Conservation (phyloP, 1,140 invertebrate genomes). For the Zaprionus ornatus region DNA sequence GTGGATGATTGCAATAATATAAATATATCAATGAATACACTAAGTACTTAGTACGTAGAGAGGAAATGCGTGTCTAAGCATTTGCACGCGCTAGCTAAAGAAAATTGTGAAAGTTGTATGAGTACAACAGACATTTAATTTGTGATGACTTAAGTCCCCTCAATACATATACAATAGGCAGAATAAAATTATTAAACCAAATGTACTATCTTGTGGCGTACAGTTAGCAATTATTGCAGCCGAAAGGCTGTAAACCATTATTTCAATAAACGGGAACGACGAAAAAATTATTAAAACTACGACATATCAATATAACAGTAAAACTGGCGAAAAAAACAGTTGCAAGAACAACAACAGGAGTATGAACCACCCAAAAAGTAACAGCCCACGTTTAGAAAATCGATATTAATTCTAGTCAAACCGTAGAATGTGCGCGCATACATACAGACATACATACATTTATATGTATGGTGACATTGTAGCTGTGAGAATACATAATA, state of each 20-base stretch:
- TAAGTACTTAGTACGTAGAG: conserved; percentile 11
- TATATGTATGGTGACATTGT: conserved; percentile 1
- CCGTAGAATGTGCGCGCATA: conserved; percentile 7
- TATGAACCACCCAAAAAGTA: conserved; percentile 28
- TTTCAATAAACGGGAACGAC: conserved; percentile 15
- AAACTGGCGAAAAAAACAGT: conserved; percentile 12
- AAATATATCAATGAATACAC: conserved; percentile 14
- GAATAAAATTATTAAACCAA: conserved; percentile 55
- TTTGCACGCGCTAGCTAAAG: background rate
- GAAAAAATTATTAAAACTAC: conserved; percentile 6
- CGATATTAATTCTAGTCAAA: conserved; percentile 59
- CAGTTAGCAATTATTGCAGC: conserved; percentile 64
- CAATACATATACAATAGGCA: conserved; percentile 50
- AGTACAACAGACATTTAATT: conserved; percentile 11
- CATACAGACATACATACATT: background rate
- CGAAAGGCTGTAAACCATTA: conserved; percentile 51
- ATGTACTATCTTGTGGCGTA: conserved; percentile 73
- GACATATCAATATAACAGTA: conserved; percentile 20
- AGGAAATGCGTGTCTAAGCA: conserved; percentile 19
- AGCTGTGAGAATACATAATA: conserved; percentile 13
- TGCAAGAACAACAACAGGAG: conserved; percentile 8
- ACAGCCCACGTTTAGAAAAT: conserved; percentile 48
- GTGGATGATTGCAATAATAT: conserved; percentile 14
- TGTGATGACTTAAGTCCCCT: conserved; percentile 19
- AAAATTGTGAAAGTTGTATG: conserved; percentile 42